phyloP scores from a whole-genome alignment of 2,888 invertebrate species.

The Drosophila fungiperda region DNA sequence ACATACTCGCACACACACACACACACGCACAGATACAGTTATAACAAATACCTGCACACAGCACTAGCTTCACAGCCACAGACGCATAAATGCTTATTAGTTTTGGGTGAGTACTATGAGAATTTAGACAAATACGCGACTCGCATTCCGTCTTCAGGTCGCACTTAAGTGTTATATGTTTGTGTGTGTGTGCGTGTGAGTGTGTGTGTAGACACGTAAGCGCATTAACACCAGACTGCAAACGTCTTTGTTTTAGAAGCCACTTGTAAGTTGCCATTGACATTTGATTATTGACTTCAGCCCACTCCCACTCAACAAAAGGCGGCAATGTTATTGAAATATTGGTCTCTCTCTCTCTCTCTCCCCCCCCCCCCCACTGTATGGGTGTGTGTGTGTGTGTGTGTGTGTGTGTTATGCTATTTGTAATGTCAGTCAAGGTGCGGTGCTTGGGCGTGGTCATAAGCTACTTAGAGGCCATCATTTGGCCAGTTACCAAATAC shows the following conservation, averaged over 20 bases:
- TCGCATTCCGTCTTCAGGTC: constrained; percentile 4
- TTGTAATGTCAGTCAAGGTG: constrained; percentile 18
- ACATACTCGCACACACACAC: constrained; percentile 5
- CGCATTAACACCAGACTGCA: constrained; percentile 48
- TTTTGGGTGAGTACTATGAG: constrained; percentile 67
- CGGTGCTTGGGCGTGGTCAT: constrained; percentile 18
- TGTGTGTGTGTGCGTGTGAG: constrained; percentile 5
- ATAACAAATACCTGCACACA: background rate
- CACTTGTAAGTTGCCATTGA: constrained; percentile 50
- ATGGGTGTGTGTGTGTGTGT: too few species aligned
- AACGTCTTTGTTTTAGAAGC: constrained; percentile 31
- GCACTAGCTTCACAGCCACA: constrained; percentile 25
- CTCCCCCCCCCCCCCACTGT: too few species aligned
- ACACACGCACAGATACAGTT: background rate
- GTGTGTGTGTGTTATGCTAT: constrained; percentile 2
- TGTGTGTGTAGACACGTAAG: constrained; percentile 25
- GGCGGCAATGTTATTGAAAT: constrained; percentile 45
- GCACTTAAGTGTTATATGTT: background rate
- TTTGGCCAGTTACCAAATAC: constrained; percentile 13
- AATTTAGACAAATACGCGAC: constrained; percentile 50
- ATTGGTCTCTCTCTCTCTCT: too few species aligned
- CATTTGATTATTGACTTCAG: constrained; percentile 49
- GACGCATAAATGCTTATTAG: constrained; percentile 67
- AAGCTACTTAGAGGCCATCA: constrained; percentile 13
- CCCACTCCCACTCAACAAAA: constrained; percentile 26